phyloP scores from a whole-genome alignment of 2,888 invertebrate species.

The Seira sanloemensis region DNA sequence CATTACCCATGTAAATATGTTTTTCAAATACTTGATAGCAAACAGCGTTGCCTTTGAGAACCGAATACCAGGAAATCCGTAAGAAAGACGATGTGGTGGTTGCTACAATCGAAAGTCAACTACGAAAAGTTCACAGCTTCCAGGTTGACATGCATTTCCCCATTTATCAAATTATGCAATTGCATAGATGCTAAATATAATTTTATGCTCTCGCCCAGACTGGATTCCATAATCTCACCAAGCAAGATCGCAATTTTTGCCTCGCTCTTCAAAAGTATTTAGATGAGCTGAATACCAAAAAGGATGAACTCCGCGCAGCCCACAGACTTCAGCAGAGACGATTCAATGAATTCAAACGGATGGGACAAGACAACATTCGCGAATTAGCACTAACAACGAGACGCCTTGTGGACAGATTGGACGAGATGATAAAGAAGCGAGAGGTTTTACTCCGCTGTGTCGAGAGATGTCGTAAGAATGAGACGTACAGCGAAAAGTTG shows the following conservation, averaged over 20 bases:
- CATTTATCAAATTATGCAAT: too few relatives aligned
- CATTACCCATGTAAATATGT: not conserved
- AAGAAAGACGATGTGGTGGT: conserved; percentile 67
- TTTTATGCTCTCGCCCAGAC: conserved; percentile 20
- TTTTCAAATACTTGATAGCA: conserved; percentile 36
- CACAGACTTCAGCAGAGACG: conserved; percentile 52
- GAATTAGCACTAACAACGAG: conserved; percentile 63
- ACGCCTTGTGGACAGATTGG: conserved; percentile 56
- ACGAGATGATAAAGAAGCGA: conserved; percentile 64
- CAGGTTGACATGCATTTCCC: conserved; percentile 61
- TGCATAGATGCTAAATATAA: too few relatives aligned
- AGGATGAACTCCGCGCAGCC: conserved; percentile 58
- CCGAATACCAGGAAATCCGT: conserved; percentile 61
- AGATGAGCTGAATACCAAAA: conserved; percentile 53
- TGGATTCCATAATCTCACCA: conserved; percentile 54
- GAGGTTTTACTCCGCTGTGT: conserved; percentile 60
- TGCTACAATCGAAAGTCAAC: conserved; percentile 66
- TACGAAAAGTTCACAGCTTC: conserved; percentile 62
- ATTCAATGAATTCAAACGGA: conserved; percentile 49
- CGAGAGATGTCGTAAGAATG: conserved; percentile 69
- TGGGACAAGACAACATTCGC: conserved; percentile 54
- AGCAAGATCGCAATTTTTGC: conserved; percentile 57
- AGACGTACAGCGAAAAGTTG: conserved; percentile 67
- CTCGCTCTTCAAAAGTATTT: conserved; percentile 54
- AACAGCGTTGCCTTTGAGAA: conserved; percentile 54